These are phyloP conservation scores for Dinoponera quadriceps DNA, from an alignment of 1,140 invertebrate genomes.

Conservation along the genomic window DNA sequence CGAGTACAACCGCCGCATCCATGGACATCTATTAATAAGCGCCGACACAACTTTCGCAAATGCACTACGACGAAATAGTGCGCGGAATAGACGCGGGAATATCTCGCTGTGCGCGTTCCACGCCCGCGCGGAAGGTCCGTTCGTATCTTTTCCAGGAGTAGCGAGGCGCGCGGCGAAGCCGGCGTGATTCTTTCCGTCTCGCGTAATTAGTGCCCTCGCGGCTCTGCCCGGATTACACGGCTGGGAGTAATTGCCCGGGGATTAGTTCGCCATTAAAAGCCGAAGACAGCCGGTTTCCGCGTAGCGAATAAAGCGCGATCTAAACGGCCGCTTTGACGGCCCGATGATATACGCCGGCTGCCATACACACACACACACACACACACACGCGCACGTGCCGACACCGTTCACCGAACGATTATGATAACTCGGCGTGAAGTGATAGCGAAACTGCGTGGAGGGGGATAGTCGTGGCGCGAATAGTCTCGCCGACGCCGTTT, in stretches of 20 bases:
- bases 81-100: not conserved
- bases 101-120: not conserved
- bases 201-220: slow-evolving; percentile 52
- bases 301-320: slow-evolving; percentile 27
- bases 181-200: slow-evolving; percentile 12
- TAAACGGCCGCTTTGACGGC: slow-evolving; percentile 23
- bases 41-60: not conserved
- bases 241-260: slow-evolving; percentile 43
- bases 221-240: slow-evolving; percentile 2
- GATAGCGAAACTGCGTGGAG: no score
- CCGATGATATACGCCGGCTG: not conserved
- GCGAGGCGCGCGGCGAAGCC: slow-evolving; percentile 15
- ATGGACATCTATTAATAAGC: slow-evolving; percentile 6
- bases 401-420: no score
- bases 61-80: not conserved
- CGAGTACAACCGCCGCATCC: no score
- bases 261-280: slow-evolving; percentile 43
- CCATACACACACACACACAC: no score
- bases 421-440: no score
- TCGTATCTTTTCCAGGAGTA: slow-evolving; percentile 29
- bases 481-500: no score
- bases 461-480: no score
- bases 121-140: not conserved
- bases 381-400: no score
- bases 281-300: slow-evolving; percentile 40